Evolutionary conservation across 2,113 vertebrate genomes (phyloP), one percentile per base, ranked within the genome.

Genomic region (Hippocampus zosterae): DNA sequence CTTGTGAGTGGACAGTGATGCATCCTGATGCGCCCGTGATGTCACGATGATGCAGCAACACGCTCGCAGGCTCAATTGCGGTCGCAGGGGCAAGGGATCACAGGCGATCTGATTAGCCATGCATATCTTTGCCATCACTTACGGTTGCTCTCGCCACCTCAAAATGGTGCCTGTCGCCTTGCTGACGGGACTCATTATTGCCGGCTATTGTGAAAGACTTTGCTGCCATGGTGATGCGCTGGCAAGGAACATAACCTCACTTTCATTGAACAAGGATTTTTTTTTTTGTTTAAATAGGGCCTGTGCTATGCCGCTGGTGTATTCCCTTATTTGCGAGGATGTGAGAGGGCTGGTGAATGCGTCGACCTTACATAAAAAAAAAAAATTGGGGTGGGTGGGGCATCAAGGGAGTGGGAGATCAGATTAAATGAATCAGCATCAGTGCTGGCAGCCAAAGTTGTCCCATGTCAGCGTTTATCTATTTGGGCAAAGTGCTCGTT

Each of bases 401-500:
- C 33, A 42, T 1, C 3, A 15, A 72, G 40, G 46, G 56, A 62
- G 70, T 37, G 62, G 23, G 52, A 0, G 1, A 19, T 53, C 33
- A 11, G 42, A 13, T 70, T 37, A 53, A 67, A 46, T 61, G 37
- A 72, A 50, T 1, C 50, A 75, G 73, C 2, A 64, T 81, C 78
- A 44, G 8, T 37, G 33, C 33, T 7, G 42, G 42, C 3, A 70
- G 76, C 72, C 29, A 41, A 65, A 52, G 57, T 73, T 65, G 76
- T 65, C 76, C 81, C 80, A 69, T 77, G 81, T 77, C 81, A 80
- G 79, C 81, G 82, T 85, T 90, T 79, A 79, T 84, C 80, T 75
- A 62, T 76, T 77, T 67, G 64, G 73, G 73, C 74, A 80, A 76
- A 85, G 80, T 66, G 72, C 65, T 72, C 15, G 61, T 72, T 82